Conservation (phyloP, 1,140 invertebrate genomes). For the Bombyx mandarina region DNA sequence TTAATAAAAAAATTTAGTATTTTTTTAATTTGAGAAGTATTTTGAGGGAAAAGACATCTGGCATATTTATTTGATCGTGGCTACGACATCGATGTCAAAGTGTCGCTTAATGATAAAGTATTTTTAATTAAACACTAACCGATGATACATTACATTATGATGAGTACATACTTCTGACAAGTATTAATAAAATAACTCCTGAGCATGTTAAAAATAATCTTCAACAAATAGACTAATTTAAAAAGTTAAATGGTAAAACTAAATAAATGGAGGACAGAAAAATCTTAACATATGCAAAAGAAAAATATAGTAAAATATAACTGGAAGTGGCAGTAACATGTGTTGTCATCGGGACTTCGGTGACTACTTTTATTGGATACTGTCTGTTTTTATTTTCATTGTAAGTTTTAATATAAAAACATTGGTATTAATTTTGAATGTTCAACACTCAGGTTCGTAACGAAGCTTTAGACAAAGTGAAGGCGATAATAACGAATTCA, state of each 20-base stretch:
- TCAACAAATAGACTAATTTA: no score
- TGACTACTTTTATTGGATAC: background rate
- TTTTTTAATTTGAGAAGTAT: background rate
- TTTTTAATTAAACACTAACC: background rate
- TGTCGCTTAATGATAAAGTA: background rate
- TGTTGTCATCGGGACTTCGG: no score
- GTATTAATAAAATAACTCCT: background rate
- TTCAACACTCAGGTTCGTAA: conserved; percentile 76
- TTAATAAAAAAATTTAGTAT: background rate
- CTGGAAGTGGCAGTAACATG: no score
- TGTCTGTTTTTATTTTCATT: background rate
- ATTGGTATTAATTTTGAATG: background rate
- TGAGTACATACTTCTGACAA: background rate
- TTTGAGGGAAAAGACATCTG: no score
- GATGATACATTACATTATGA: background rate
- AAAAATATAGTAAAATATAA: no score
- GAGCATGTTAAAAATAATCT: no score
- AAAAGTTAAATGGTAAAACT: no score
- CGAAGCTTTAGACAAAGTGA: conserved; percentile 86
- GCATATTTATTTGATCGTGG: no score
- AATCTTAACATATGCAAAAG: no score
- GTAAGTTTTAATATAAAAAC: background rate
- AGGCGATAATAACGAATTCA: conserved; percentile 80
- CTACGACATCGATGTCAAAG: background rate
- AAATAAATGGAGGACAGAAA: no score